Evolutionary conservation across 2,888 invertebrate genomes (phyloP).

Genomic region (Sarcophaga caerulescens): DNA sequence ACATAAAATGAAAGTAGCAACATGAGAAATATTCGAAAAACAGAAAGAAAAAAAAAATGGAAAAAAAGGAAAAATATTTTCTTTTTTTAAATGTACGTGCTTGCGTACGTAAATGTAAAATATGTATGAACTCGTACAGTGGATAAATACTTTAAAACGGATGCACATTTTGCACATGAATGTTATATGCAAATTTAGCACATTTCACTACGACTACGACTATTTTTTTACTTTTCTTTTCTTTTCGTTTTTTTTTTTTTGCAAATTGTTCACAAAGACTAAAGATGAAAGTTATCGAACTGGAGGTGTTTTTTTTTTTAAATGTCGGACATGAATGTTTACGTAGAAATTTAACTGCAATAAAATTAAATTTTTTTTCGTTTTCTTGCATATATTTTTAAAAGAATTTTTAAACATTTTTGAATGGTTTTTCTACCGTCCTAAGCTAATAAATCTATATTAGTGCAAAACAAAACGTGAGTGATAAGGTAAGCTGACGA

Average conservation of each 20-base stretch:
- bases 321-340: no score
- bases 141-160: slow-evolving; percentile 65
- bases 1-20: slow-evolving; percentile 48
- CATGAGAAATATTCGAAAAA: slow-evolving; percentile 51
- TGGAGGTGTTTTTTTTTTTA: slow-evolving; percentile 21
- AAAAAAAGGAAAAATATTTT: slow-evolving; percentile 7
- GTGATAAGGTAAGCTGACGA: no score
- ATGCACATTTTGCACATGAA: slow-evolving; percentile 68
- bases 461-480: no score
- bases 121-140: slow-evolving; percentile 57
- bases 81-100: slow-evolving; percentile 42
- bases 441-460: no score
- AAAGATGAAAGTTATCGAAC: not conserved
- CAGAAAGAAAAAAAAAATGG: not conserved
- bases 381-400: no score
- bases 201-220: slow-evolving; percentile 38
- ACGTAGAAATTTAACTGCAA: no score
- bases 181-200: slow-evolving; percentile 66
- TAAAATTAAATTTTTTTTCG: no score
- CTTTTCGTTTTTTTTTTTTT: not conserved
- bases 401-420: no score
- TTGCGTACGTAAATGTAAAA: slow-evolving; percentile 61
- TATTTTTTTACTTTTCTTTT: slow-evolving; percentile 5
- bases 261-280: slow-evolving; percentile 21
- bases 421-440: no score